These are phyloP conservation scores for Plecotus auritus DNA, from an alignment of 2,113 vertebrate genomes.

Conservation along the genomic window DNA sequence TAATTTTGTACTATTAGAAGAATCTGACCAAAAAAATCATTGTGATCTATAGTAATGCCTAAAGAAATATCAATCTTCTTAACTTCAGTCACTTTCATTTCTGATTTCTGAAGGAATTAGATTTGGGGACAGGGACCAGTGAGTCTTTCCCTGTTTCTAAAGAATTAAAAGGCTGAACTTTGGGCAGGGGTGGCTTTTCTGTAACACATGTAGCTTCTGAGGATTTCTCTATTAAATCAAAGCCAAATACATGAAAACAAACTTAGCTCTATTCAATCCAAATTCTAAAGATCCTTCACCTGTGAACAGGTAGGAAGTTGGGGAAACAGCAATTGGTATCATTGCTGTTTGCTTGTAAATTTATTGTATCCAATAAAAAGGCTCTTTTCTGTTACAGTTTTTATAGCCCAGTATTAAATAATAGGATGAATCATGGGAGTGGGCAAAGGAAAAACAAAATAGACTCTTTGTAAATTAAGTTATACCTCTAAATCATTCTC, in stretches of 20 bases:
- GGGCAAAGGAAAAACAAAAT: slow-evolving; percentile 27
- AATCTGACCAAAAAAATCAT: neutral
- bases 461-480: neutral
- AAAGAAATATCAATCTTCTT: neutral
- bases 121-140: neutral
- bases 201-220: neutral
- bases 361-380: neutral
- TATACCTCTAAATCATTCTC: neutral
- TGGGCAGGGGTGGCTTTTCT: neutral
- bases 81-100: neutral
- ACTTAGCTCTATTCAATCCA: neutral
- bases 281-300: neutral
- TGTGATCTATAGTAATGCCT: neutral
- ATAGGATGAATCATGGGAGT: neutral
- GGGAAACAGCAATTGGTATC: neutral
- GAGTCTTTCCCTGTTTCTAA: neutral
- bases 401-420: neutral
- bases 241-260: neutral
- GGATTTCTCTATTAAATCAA: neutral
- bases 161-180: neutral
- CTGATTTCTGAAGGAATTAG: neutral
- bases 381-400: neutral
- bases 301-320: neutral
- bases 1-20: neutral
- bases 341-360: neutral